Base-by-base conservation (phyloP, 92 coral and sea anemone genomes). In the Zoanthus sansibaricus region DNA sequence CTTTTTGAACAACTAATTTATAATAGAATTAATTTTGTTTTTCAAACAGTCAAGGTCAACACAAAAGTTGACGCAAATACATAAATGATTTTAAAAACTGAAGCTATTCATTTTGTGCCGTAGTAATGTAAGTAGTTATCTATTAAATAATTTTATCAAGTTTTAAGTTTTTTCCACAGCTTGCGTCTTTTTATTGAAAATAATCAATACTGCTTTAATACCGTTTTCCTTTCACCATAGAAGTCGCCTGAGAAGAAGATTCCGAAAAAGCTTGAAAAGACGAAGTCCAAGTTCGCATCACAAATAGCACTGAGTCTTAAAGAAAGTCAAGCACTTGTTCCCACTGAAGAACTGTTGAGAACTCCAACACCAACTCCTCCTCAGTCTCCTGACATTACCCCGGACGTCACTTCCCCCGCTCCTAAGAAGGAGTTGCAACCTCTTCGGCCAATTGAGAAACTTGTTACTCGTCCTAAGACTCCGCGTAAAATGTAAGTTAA, bases 291-390 rank as follows among this genome's bases (percentile, higher is more conserved):
- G 33, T 94, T 89, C 75, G 91, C 91, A 18, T 89, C 88, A 32
- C 97, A 96, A 76, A 73, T 96, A 72, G 87, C 88, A 17, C 95
- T 86, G 25, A 98, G 96, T 13, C 84, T 96, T 49, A 92, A 96
- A 48, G 98, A 95, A 61, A 51, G 84, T 9, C 92, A 95, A 17
- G 79, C 94, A 25, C 97, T 96, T 11, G 98, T 92, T 51, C 89
- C 78, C 70, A 85, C 78, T 46, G 94, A 91, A 30, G 94, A 96
- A 6, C 86, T 96, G 61, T 44, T 89, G 47, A 90, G 86, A 76
- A 91, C 98, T 0, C 98, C 96, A 3, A 90, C 94, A 55, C 97
- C 98, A 52, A 90, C 95, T 45, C 98, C 98, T n/a, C 94, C 97
- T 62, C 89, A 89, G 78, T 75, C 93, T 33, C 93, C 92, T 51